phyloP scores from a whole-genome alignment of 2,113 vertebrate species.

The Brienomyrus longianalis region DNA sequence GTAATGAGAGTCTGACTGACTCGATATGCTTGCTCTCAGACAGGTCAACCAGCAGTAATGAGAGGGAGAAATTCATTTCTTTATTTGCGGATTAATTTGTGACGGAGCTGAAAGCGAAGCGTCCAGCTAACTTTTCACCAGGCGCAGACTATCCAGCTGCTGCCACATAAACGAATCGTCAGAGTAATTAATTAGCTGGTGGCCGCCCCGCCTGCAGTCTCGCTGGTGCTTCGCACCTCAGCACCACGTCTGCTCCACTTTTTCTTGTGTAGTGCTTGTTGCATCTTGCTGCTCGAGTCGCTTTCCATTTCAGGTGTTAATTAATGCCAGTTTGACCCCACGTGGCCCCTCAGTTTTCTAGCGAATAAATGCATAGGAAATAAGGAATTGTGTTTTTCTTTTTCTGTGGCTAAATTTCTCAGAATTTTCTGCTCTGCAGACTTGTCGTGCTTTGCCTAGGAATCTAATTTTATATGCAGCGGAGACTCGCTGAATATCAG shows the following conservation, averaged over 20 bases:
- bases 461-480: conserved; percentile 13
- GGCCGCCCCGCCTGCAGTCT: conserved; percentile 28
- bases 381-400: background rate
- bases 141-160: conserved; percentile 20
- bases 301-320: conserved; percentile 38
- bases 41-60: background rate
- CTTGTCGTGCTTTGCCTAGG: background rate
- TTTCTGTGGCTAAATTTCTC: background rate
- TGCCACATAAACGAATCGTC: conserved; percentile 42
- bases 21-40: background rate
- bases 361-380: conserved; percentile 26
- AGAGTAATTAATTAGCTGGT: conserved; percentile 50
- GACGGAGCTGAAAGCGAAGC: conserved; percentile 52
- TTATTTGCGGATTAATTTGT: conserved; percentile 34
- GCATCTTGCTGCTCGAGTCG: conserved; percentile 35
- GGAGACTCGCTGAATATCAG: background rate
- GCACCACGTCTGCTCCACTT: conserved; percentile 18
- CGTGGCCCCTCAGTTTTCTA: conserved; percentile 17
- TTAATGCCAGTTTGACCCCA: conserved; percentile 40
- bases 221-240: conserved; percentile 27
- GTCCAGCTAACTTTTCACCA: conserved; percentile 35
- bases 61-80: background rate
- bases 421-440: background rate
- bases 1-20: background rate
- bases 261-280: conserved; percentile 1